Percentiles rank a stretch among this genome's conserved stretches.
Conservation (phyloP, 2,113 vertebrate species). For the Centropus bengalensis region DNA sequence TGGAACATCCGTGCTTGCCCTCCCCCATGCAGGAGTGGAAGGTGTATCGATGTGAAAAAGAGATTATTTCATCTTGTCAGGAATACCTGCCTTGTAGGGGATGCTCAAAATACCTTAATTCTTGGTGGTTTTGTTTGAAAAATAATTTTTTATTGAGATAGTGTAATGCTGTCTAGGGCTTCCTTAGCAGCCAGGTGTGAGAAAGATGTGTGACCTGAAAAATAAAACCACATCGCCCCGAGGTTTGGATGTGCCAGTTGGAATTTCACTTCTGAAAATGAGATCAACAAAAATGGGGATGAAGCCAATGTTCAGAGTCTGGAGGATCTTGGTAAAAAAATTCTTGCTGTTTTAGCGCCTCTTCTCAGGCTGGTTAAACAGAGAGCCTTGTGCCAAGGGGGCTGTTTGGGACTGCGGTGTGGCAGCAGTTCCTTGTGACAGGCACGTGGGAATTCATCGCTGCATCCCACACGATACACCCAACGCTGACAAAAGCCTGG, state of each 20-base stretch:
- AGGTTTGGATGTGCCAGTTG: background rate
- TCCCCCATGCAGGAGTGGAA: background rate
- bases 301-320: background rate
- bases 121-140: background rate
- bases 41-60: background rate
- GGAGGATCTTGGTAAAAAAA: background rate
- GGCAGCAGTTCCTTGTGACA: background rate
- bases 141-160: background rate
- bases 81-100: background rate
- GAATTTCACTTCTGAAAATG: background rate
- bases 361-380: background rate
- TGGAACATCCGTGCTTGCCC: background rate
- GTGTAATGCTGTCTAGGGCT: background rate
- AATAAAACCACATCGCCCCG: background rate
- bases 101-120: background rate
- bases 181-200: background rate
- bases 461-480: background rate
- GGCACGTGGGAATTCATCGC: background rate
- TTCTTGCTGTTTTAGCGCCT: background rate
- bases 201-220: background rate
- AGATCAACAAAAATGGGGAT: background rate
- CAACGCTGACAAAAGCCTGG: background rate
- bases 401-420: background rate
- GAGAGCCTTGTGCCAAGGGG: background rate
- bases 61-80: background rate